A percentile compares a stretch with the other conserved stretches of the same genome.
Evolutionary conservation across 2,888 invertebrate species (phyloP).

Genomic region (Melolontha melolontha): DNA sequence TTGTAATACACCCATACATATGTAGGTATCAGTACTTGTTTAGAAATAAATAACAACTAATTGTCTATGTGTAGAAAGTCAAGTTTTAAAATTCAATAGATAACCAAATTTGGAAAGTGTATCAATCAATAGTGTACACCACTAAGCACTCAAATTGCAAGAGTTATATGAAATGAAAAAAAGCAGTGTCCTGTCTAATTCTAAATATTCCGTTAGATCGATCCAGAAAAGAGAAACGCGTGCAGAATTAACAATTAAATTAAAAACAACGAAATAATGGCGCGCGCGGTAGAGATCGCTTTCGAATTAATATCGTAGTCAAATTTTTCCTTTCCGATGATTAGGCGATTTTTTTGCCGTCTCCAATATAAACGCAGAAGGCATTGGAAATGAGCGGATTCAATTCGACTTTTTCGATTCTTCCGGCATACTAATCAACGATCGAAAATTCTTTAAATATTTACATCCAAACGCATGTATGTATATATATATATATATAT

Average conservation of each 20-base stretch:
- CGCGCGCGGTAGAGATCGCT: constrained; percentile 1
- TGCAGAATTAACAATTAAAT: constrained; percentile 19
- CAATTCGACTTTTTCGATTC: constrained; percentile 4
- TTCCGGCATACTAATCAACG: constrained; percentile 4
- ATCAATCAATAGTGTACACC: constrained; percentile 22
- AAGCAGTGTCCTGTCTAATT: background rate
- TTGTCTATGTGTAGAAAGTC: constrained; percentile 32
- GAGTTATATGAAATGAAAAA: background rate
- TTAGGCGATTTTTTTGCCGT: constrained; percentile 10
- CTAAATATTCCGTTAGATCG: constrained; percentile 2
- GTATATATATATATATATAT: too few species aligned
- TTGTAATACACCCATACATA: constrained; percentile 8
- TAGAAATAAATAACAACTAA: constrained; percentile 34
- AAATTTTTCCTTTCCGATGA: constrained; percentile 12
- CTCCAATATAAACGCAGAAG: background rate
- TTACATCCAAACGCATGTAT: too few species aligned
- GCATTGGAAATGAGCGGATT: background rate
- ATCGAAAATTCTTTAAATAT: background rate
- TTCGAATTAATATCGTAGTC: constrained; percentile 12
- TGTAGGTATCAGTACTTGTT: constrained; percentile 16
- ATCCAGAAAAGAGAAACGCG: constrained; percentile 23
- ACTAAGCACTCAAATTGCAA: constrained; percentile 19
- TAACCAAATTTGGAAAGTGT: constrained; percentile 37
- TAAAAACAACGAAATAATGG: constrained; percentile 19
- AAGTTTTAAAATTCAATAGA: constrained; percentile 37